A percentile compares a stretch with the other conserved stretches of the same genome.
phyloP scores from a whole-genome alignment of 2,888 invertebrate species.

The Odontothrips loti region DNA sequence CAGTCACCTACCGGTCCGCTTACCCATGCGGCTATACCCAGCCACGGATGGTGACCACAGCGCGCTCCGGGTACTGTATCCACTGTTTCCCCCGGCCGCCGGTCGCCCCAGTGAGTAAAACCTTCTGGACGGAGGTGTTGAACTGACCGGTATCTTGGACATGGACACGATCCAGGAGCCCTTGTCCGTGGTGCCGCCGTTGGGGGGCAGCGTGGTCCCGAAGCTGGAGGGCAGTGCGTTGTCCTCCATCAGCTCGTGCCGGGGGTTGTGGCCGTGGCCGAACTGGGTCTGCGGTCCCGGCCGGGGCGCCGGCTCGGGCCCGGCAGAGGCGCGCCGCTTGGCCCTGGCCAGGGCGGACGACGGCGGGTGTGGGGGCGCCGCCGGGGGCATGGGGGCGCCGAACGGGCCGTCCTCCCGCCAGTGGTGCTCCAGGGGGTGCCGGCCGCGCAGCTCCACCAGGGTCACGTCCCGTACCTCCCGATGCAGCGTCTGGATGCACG shows the following conservation, averaged over 20 bases:
- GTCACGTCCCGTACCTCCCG: not conserved
- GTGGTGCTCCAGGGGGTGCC: not conserved
- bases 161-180: conserved; percentile 22
- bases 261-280: not conserved
- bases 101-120: too few species aligned
- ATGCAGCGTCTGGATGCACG: conserved; percentile 2
- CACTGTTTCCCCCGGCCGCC: too few species aligned
- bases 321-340: not conserved
- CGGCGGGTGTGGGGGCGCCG: not conserved
- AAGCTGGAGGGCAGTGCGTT: conserved; percentile 17
- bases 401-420: not conserved
- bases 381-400: not conserved
- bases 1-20: too few species aligned
- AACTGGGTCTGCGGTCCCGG: not conserved
- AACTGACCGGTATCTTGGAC: conserved; percentile 6
- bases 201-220: conserved; percentile 1
- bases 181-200: not conserved
- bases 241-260: conserved; percentile 18
- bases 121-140: too few species aligned
- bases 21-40: too few species aligned
- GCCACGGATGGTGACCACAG: too few species aligned
- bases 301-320: not conserved
- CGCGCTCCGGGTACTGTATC: too few species aligned
- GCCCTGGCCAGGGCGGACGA: not conserved
- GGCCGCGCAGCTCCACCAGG: conserved; percentile 2